Evolutionary conservation across 30 jellyfish, hydroid and myxozoan species (phyloP), one percentile per base, ranked within the genome.

Genomic region (Chrysaora quinquecirrha): DNA sequence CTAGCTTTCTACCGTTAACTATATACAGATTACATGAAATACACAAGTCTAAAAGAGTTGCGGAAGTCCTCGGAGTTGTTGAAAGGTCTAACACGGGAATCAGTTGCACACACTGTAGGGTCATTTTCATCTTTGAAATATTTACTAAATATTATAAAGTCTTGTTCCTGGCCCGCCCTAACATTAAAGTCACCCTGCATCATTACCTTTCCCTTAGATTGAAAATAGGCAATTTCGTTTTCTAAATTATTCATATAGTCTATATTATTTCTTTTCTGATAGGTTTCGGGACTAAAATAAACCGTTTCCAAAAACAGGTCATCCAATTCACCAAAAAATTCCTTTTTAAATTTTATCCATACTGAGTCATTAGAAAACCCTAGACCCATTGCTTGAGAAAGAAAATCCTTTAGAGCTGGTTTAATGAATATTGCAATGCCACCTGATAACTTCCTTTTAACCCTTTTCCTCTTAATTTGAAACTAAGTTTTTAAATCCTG

Each of bases 1-100:
- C 76, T 27, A 64, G 20, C 31, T 64, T 64, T 64, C 76, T 64
- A 20, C 76, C 76, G 48, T 64, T 64, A 64, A 64, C 76, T 64
- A 64, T 64, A 28, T 64, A 64, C 48, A 64, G 48, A 48, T 28
- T 28, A 64, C 18, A 20, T 31, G 76, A 20, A 28, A 28, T 64
- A 64, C 76, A 64, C 31, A 64, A 64, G 20, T 64, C 76, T 64
- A 64, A 19, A 64, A 64, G 18, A 19, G 46, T 9, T 31, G 10
- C n/a, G n/a, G n/a, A n/a, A n/a, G n/a, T 56, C 24, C 24, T 6
- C 20, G 25, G 7, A 56, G 30, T 6, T 56, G 71, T 56, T 7
- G 10, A 6, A 24, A 56, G 10, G 71, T 43, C 16, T 16, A 6
- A 43, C 16, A 6, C 16, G 58, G 16, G 58, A 43, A 43, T 43